Conservation (phyloP, 2,888 invertebrate genomes). For the Melitaea athalia region DNA sequence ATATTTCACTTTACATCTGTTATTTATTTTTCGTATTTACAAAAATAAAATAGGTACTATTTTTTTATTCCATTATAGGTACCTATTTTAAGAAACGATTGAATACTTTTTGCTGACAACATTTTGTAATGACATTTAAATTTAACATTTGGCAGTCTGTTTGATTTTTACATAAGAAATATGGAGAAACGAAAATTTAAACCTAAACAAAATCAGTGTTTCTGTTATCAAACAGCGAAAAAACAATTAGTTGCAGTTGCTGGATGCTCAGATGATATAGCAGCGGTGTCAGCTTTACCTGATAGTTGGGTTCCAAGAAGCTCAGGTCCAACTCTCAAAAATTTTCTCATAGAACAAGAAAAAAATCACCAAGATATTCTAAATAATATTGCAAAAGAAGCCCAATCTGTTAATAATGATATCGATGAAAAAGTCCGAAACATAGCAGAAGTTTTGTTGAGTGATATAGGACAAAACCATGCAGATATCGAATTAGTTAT, state of each 20-base stretch:
- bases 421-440: constrained; percentile 56
- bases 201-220: constrained; percentile 14
- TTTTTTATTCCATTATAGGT: neutral
- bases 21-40: too few species aligned
- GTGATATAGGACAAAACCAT: constrained; percentile 57
- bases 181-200: neutral
- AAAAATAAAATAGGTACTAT: too few species aligned
- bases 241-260: constrained; percentile 45
- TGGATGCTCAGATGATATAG: constrained; percentile 59
- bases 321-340: constrained; percentile 57
- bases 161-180: neutral
- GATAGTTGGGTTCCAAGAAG: constrained; percentile 59
- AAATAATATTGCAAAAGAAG: constrained; percentile 47
- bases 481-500: constrained; percentile 55
- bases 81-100: neutral
- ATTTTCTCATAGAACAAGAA: constrained; percentile 60
- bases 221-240: constrained; percentile 16
- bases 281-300: constrained; percentile 64
- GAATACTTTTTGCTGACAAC: neutral
- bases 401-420: constrained; percentile 51
- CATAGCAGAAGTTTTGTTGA: constrained; percentile 55
- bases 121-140: neutral
- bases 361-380: constrained; percentile 50
- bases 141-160: neutral
- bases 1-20: too few species aligned